A percentile compares a stretch with the other conserved stretches of the same genome.
These are phyloP conservation scores for Rhizomys pruinosus DNA, from an alignment of 2,113 vertebrate genomes.

Conservation along the genomic window DNA sequence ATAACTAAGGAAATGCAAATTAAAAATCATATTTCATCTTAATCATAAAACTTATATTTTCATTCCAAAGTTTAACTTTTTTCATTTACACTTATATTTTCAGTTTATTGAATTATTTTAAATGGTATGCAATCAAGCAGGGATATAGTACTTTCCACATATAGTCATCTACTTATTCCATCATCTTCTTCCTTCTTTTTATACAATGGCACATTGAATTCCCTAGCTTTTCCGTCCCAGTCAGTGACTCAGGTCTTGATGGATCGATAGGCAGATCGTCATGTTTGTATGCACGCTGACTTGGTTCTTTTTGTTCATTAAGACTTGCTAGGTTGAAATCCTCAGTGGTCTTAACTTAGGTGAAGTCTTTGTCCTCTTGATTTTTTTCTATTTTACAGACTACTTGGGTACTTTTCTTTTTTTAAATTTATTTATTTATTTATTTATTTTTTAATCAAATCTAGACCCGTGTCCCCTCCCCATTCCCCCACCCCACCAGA, in stretches of 20 bases:
- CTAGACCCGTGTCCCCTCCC: no score
- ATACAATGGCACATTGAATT: not conserved
- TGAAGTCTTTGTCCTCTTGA: not conserved
- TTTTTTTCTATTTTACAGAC: not conserved
- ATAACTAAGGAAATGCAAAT: no score
- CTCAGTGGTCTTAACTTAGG: not conserved
- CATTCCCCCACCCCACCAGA: no score
- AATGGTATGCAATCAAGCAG: not conserved
- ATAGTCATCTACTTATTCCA: not conserved
- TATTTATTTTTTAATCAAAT: no score
- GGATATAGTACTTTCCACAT: not conserved
- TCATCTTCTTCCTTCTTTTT: not conserved
- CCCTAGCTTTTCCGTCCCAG: not conserved
- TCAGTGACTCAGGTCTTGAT: not conserved
- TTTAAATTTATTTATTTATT: no score
- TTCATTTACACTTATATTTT: not conserved
- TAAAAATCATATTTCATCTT: not conserved
- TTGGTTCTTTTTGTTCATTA: not conserved
- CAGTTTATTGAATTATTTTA: not conserved
- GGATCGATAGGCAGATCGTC: not conserved
- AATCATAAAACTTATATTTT: not conserved
- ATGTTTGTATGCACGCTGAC: not conserved
- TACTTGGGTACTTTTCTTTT: not conserved
- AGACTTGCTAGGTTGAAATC: not conserved
- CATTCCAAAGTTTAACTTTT: not conserved